These are phyloP conservation scores for Napeogenes sylphis DNA, from an alignment of 2,888 invertebrate species.

Conservation along the genomic window DNA sequence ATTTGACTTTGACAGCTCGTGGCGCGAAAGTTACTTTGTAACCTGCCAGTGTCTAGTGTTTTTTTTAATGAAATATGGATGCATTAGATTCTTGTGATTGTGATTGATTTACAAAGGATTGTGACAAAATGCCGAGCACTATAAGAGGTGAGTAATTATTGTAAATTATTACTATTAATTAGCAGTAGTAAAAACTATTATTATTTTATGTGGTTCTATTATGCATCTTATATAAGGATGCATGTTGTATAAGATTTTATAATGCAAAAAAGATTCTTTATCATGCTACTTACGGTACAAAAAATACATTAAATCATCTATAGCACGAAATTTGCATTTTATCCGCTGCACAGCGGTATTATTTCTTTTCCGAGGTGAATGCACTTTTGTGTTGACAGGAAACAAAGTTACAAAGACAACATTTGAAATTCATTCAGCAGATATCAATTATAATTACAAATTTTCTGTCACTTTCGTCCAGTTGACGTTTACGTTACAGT, in stretches of 20 bases:
- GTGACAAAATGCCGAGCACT: constrained; percentile 72
- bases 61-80: constrained; percentile 30
- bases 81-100: constrained; percentile 33
- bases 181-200: background rate
- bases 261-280: constrained; percentile 9
- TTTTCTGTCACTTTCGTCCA: constrained; percentile 45
- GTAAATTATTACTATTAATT: constrained; percentile 5
- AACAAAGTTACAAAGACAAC: constrained; percentile 36
- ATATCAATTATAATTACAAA: constrained; percentile 44
- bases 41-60: constrained; percentile 32
- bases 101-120: constrained; percentile 44
- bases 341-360: constrained; percentile 23
- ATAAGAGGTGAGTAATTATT: constrained; percentile 64
- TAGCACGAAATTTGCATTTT: constrained; percentile 27
- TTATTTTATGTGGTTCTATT: background rate
- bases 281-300: constrained; percentile 11
- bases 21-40: constrained; percentile 37
- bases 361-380: constrained; percentile 44
- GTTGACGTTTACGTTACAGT: constrained; percentile 25
- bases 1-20: constrained; percentile 52
- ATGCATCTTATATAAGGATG: background rate
- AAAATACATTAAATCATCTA: constrained; percentile 25
- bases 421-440: constrained; percentile 54
- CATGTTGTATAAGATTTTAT: background rate
- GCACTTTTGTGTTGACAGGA: constrained; percentile 59